These are phyloP conservation scores for Oreochromis grahami DNA, from an alignment of 2,797 vertebrate species.

Conservation along the genomic window DNA sequence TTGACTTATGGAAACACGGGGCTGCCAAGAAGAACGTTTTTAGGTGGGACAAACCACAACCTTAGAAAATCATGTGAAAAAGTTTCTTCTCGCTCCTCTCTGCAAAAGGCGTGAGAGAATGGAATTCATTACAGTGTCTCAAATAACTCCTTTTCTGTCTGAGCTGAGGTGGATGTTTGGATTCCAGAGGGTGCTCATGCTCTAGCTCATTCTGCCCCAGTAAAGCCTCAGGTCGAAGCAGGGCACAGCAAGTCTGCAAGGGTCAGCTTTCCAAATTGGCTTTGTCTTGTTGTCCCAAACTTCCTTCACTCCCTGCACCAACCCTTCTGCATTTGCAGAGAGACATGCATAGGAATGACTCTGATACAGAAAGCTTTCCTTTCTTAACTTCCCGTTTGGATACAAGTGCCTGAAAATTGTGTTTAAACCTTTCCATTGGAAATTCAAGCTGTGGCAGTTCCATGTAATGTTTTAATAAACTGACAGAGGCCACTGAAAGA, in stretches of 20 bases:
- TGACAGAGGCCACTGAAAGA: neutral
- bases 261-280: neutral
- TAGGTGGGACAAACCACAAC: slow-evolving; percentile 20
- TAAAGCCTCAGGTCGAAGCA: neutral
- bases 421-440: slow-evolving; percentile 1
- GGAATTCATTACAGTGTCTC: neutral
- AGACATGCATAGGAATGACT: neutral
- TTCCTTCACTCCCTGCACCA: neutral
- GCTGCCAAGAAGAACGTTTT: neutral
- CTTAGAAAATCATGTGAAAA: slow-evolving; percentile 26
- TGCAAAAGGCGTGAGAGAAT: neutral
- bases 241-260: neutral
- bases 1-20: slow-evolving; percentile 44
- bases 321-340: neutral
- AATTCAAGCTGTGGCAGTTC: neutral
- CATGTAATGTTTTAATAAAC: slow-evolving; percentile 9
- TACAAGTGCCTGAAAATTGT: neutral
- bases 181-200: slow-evolving; percentile 14
- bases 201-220: neutral
- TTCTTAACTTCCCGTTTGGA: neutral
- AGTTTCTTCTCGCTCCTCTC: neutral
- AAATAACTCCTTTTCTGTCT: neutral
- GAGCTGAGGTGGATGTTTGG: slow-evolving; percentile 11
- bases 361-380: neutral
- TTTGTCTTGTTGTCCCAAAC: neutral